Conservation (phyloP, 37 sponge, comb jelly and placozoan species). For the Halisarca cf. caerulea region DNA sequence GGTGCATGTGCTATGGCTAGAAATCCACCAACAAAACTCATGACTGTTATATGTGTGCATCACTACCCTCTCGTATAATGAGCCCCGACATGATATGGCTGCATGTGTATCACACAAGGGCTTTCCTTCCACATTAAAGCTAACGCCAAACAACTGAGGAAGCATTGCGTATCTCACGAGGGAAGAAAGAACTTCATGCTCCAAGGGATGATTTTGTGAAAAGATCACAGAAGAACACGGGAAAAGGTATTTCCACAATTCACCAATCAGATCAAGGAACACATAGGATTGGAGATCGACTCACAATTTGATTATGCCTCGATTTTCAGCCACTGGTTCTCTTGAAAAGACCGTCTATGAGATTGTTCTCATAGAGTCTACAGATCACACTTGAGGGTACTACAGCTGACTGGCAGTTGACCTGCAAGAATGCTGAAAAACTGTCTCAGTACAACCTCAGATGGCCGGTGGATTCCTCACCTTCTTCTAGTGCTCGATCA, state of each 20-base stretch:
- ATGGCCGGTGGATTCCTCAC: constrained; percentile 49
- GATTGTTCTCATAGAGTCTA: constrained; percentile 51
- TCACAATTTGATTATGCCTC: constrained; percentile 37
- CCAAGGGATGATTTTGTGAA: constrained; percentile 44
- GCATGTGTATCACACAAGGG: constrained; percentile 48
- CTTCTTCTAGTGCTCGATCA: constrained; percentile 50
- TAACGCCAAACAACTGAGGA: constrained; percentile 60
- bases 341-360: constrained; percentile 52
- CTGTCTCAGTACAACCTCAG: constrained; percentile 51
- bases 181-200: constrained; percentile 25
- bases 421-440: constrained; percentile 31
- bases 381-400: constrained; percentile 66
- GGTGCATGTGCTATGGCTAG: constrained; percentile 45
- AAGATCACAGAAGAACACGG: constrained; percentile 54
- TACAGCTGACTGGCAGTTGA: constrained; percentile 47
- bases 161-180: constrained; percentile 60
- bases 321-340: constrained; percentile 59
- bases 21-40: constrained; percentile 65
- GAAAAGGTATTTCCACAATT: constrained; percentile 56
- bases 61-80: constrained; percentile 57
- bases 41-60: too few relatives aligned
- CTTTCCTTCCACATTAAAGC: constrained; percentile 45
- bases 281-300: constrained; percentile 47
- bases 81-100: constrained; percentile 65
- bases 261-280: constrained; percentile 45